Base-by-base conservation (phyloP, 2,113 vertebrate species). In the Oxygymnocypris stewartii region DNA sequence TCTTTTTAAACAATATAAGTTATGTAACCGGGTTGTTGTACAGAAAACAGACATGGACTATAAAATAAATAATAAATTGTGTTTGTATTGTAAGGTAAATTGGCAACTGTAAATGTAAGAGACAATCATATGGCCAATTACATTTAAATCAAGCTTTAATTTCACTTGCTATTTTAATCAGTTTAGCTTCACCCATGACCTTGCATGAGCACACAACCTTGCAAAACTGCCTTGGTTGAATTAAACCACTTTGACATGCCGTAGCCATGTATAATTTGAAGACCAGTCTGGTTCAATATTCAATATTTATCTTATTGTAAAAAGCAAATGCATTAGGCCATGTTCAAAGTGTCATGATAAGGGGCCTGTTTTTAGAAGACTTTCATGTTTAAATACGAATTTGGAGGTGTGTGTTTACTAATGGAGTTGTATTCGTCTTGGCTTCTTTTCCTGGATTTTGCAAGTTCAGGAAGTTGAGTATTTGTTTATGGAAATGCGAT, bases 401-500 rank as follows among this genome's bases (percentile, higher is more conserved):
- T 51, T 35, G 7, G 71, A 67, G 51, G 86, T 31, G 28, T 75
- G 25, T 57, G 7, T 73, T 5, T 37, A 25, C 10, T 49, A 23
- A 44, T 18, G 25, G 54, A 61, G 82, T 76, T 85, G 54, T 44
- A 14, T 69, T 77, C 44, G 59, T 11, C 0, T 1, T 31, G 28
- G 28, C 28, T 31, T 31, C 28, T 31, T 31, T 31, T 31, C 28
- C 28, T 63, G 59, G 80, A 28, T 82, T 77, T 49, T 84, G 28
- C 91, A 61, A 79, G 37, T 84, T 88, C 90, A 88, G 91, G 91
- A 93, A 93, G 89, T 63, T 20, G 18, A 84, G 10, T 92, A 89
- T 93, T 93, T 93, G 91, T 93, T 93, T 93, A 92, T 94, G 93
- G 92, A 93, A 93, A 94, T 92, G 2, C 75, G 89, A 94, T 91